These are phyloP conservation scores for Carollia perspicillata DNA, from an alignment of 2,113 vertebrate species.

Conservation along the genomic window DNA sequence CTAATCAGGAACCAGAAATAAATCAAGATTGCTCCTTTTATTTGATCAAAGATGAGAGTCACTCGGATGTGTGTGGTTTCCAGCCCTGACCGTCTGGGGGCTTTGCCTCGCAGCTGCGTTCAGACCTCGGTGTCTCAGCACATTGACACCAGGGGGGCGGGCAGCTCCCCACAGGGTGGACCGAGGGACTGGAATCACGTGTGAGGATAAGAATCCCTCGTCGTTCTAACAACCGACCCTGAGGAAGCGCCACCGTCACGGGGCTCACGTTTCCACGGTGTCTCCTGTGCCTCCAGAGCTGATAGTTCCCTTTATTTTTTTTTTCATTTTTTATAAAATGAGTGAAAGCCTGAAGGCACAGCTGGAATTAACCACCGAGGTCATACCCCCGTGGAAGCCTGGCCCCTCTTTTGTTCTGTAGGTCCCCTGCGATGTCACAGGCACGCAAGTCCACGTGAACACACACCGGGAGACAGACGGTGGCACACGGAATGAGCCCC, in stretches of 20 bases:
- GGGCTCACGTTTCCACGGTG: not conserved
- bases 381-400: not conserved
- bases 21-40: not conserved
- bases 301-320: not conserved
- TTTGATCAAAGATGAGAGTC: conserved; percentile 19
- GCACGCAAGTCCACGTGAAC: not conserved
- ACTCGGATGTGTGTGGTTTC: conserved; percentile 8
- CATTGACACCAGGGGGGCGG: not conserved
- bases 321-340: not conserved
- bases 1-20: not conserved
- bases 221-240: not conserved
- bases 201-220: not conserved
- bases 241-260: not conserved
- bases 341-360: not conserved
- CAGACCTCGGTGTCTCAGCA: not conserved
- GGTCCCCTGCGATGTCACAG: not conserved
- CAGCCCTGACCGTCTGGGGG: conserved; percentile 16
- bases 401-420: not conserved
- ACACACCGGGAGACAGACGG: not conserved
- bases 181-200: not conserved
- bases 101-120: not conserved
- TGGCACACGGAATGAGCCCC: not conserved
- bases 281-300: not conserved
- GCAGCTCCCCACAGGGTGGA: not conserved
- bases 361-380: not conserved